Conservation (phyloP, 2,113 vertebrate genomes). For the Clupea harengus region DNA sequence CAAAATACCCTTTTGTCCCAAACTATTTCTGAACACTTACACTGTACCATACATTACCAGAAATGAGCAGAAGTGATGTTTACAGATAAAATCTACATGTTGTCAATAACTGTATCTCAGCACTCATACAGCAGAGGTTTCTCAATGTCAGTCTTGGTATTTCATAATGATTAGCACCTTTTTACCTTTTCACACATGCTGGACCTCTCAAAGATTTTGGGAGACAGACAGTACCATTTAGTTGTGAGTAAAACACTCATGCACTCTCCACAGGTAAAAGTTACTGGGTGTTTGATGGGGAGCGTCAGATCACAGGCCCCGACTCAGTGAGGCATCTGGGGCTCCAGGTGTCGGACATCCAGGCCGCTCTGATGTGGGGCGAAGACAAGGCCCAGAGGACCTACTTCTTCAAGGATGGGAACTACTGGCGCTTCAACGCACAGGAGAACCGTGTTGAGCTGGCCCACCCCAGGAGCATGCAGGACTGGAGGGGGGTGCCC, state of each 20-base stretch:
- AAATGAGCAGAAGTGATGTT: neutral
- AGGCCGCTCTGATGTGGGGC: conserved; percentile 81
- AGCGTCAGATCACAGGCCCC: conserved; percentile 75
- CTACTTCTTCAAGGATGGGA: conserved; percentile 76
- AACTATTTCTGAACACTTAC: neutral
- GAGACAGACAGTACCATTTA: neutral
- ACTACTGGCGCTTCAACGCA: conserved; percentile 80
- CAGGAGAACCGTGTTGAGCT: conserved; percentile 69
- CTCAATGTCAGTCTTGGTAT: neutral
- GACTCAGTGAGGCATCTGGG: conserved; percentile 69
- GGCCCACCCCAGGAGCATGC: conserved; percentile 68
- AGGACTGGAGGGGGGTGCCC: conserved; percentile 78
- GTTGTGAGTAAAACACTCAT: conserved; percentile 38
- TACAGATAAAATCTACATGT: neutral
- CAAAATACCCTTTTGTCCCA: too few relatives aligned
- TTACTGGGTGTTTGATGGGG: conserved; percentile 80
- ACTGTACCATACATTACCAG: neutral
- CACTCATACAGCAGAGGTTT: neutral
- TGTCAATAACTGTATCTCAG: neutral
- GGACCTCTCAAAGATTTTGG: neutral
- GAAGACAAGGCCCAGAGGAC: conserved; percentile 74
- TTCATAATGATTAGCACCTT: neutral
- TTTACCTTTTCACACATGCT: neutral
- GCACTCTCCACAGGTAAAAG: conserved; percentile 59
- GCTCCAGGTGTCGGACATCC: conserved; percentile 63